Conservation (phyloP, 2,113 vertebrate genomes). For the Megaceryle maxima region DNA sequence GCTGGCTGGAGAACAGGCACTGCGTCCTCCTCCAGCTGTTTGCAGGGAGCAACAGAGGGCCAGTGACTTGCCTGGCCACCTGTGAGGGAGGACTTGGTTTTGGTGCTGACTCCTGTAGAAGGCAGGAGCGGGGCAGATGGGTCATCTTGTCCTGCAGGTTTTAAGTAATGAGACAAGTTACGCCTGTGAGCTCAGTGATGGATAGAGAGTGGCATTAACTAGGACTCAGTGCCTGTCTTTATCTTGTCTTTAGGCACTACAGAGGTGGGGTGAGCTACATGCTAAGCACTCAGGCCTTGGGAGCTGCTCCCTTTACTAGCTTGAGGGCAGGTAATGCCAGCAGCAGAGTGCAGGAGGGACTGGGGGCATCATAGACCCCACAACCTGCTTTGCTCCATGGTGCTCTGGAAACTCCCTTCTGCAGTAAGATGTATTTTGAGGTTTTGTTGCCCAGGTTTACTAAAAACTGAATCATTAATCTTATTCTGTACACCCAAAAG, state of each 20-base stretch:
- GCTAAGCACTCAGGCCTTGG: background rate
- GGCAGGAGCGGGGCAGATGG: accelerated
- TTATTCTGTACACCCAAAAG: background rate
- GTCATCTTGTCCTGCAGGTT: background rate
- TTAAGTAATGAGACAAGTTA: background rate
- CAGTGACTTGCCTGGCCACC: background rate
- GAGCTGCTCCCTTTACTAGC: background rate
- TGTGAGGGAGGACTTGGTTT: background rate
- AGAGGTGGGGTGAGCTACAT: background rate
- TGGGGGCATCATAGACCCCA: background rate
- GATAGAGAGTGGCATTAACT: conserved; percentile 16
- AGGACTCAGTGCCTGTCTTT: background rate
- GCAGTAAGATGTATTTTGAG: background rate
- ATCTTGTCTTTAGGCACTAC: background rate
- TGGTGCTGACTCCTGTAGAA: background rate
- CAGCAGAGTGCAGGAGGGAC: background rate
- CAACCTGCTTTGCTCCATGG: background rate
- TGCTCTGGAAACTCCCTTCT: background rate
- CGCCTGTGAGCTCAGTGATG: background rate
- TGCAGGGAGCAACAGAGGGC: background rate
- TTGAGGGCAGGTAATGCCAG: background rate
- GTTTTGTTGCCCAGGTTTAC: background rate
- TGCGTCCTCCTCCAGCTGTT: background rate
- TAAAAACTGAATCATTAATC: background rate
- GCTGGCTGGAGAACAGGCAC: background rate